Conservation (phyloP, 2,797 vertebrate genomes). For the Sebastes flavidus region DNA sequence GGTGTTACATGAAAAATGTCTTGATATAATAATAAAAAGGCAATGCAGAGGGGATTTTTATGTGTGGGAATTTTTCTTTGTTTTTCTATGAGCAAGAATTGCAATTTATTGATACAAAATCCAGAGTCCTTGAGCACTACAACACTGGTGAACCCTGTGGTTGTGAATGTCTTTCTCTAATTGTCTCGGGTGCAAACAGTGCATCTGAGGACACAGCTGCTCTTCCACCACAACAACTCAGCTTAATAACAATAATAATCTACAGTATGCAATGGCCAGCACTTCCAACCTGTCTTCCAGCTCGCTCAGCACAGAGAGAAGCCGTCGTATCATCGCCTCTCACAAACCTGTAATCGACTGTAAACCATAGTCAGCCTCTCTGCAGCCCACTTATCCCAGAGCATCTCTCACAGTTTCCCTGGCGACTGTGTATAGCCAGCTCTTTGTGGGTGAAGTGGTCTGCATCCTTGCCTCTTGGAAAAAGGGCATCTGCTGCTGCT, state of each 20-base stretch:
- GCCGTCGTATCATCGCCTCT: slow-evolving; percentile 4
- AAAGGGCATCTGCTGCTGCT: not conserved
- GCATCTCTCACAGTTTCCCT: slow-evolving; percentile 38
- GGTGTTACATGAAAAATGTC: not conserved
- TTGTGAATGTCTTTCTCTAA: not conserved
- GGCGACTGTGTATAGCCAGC: slow-evolving; percentile 28
- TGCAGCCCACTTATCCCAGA: slow-evolving; percentile 28
- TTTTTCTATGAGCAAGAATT: not conserved
- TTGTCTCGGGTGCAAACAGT: slow-evolving; percentile 12
- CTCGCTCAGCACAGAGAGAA: slow-evolving; percentile 43
- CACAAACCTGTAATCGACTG: slow-evolving; percentile 40
- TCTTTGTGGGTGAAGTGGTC: slow-evolving; percentile 44
- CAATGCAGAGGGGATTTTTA: not conserved
- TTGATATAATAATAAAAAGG: not conserved
- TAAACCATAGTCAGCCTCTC: not conserved
- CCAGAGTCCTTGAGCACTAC: not conserved
- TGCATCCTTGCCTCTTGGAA: slow-evolving; percentile 8
- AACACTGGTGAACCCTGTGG: not conserved
- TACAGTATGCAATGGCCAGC: slow-evolving; percentile 13
- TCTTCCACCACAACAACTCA: slow-evolving; percentile 18
- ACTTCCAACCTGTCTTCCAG: slow-evolving; percentile 37
- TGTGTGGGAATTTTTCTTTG: not conserved
- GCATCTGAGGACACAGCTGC: slow-evolving; percentile 35
- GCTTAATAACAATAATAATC: slow-evolving; percentile 57
- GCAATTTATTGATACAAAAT: not conserved